These are phyloP conservation scores for Lichenostomus cassidix DNA, from an alignment of 2,113 vertebrate species.

Conservation along the genomic window DNA sequence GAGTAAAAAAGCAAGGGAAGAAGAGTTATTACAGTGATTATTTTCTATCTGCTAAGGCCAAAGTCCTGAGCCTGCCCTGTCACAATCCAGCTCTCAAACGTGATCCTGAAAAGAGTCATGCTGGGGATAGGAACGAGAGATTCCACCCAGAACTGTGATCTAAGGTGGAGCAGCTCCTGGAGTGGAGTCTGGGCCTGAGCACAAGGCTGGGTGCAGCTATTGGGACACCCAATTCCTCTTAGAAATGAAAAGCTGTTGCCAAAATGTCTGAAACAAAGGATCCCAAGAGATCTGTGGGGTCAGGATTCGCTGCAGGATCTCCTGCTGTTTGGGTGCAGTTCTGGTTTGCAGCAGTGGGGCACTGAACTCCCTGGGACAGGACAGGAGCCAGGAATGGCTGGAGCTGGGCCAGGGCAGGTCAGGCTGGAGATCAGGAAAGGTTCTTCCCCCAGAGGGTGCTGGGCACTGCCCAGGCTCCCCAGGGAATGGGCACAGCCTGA, in stretches of 20 bases:
- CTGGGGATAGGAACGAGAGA: not conserved
- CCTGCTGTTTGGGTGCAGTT: not conserved
- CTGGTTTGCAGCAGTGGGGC: not conserved
- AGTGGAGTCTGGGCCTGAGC: not conserved
- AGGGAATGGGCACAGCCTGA: not conserved
- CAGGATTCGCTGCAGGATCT: not conserved
- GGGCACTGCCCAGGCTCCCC: not conserved
- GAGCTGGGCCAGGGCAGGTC: not conserved
- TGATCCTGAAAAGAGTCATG: not conserved
- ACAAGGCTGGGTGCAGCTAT: not conserved
- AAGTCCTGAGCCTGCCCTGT: not conserved
- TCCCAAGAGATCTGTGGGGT: not conserved
- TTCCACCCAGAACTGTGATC: not conserved
- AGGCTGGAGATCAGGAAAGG: not conserved
- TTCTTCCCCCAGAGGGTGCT: not conserved
- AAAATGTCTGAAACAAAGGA: not conserved
- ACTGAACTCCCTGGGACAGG: not conserved
- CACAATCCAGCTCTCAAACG: not conserved
- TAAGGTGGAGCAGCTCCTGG: not conserved
- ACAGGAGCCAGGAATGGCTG: rapidly evolving
- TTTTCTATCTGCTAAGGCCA: not conserved
- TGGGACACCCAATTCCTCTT: not conserved
- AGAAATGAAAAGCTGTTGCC: not conserved
- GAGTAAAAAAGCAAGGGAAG: not conserved
- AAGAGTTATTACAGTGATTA: not conserved